These are phyloP conservation scores for Apistogramma diplotaenia DNA, from an alignment of 2,113 vertebrate species.

Conservation along the genomic window DNA sequence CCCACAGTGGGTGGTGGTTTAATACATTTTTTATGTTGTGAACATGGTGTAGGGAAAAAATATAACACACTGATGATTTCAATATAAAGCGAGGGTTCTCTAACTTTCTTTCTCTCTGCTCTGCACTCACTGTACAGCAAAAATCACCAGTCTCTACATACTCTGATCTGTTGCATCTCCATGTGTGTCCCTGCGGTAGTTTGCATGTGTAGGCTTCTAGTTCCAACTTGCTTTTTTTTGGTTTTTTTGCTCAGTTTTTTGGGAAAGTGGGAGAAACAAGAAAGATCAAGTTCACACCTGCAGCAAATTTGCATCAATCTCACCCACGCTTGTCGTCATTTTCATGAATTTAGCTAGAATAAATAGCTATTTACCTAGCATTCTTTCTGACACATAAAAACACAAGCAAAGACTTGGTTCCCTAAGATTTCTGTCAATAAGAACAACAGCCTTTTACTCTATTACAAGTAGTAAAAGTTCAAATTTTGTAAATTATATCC, in stretches of 20 bases:
- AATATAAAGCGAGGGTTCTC: neutral
- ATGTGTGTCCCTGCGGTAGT: neutral
- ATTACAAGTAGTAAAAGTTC: neutral
- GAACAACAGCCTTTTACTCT: neutral
- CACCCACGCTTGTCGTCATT: neutral
- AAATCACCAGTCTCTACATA: neutral
- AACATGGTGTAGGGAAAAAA: neutral
- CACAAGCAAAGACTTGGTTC: neutral
- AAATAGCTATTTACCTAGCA: neutral
- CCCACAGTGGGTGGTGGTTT: too few species aligned
- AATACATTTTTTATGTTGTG: neutral
- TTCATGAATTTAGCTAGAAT: neutral
- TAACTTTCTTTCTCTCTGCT: neutral
- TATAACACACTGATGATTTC: neutral
- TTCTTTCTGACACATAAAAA: neutral
- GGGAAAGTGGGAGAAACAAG: neutral
- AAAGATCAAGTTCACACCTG: neutral
- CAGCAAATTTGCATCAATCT: neutral
- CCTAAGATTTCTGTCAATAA: neutral
- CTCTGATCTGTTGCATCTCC: neutral
- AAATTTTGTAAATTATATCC: constrained; percentile 41
- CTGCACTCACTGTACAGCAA: neutral
- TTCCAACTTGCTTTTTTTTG: neutral
- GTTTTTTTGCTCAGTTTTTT: neutral
- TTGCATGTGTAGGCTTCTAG: neutral